Evolutionary conservation across 92 coral and sea anemone species (phyloP).

Genomic region (Porites lobata): DNA sequence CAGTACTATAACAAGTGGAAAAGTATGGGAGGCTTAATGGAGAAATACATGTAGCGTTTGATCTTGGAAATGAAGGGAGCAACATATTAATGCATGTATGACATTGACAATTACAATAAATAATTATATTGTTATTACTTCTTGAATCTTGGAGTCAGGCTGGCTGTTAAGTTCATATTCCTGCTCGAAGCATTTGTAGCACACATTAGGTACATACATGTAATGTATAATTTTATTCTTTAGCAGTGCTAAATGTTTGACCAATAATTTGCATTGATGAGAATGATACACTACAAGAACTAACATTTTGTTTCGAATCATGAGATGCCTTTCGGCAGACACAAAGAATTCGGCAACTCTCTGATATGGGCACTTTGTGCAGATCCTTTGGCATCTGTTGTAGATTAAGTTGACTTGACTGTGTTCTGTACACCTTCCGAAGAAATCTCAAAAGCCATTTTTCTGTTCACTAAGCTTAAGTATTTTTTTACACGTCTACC

Average conservation of each 20-base stretch:
- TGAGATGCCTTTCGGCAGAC: too few relatives aligned
- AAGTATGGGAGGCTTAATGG: too few relatives aligned
- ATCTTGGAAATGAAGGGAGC: constrained; percentile 4
- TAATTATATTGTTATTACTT: neutral
- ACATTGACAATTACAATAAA: neutral
- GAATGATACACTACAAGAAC: neutral
- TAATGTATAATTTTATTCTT: too few relatives aligned
- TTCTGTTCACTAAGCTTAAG: too few relatives aligned
- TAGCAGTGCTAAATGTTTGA: neutral
- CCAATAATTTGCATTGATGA: neutral
- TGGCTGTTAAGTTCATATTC: constrained; percentile 23
- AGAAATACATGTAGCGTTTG: neutral
- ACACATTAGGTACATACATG: neutral
- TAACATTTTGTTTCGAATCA: neutral
- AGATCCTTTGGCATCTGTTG: too few relatives aligned
- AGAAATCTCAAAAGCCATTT: too few relatives aligned
- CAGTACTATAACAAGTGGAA: too few relatives aligned
- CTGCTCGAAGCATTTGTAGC: neutral
- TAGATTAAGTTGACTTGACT: too few relatives aligned
- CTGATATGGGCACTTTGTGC: too few relatives aligned
- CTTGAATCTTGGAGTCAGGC: constrained; percentile 3
- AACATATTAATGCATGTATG: neutral
- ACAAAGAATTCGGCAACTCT: too few relatives aligned
- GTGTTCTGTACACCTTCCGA: too few relatives aligned
- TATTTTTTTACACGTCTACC: too few relatives aligned